Evolutionary conservation across 2,888 invertebrate species (phyloP), one percentile per base, ranked within the genome.

Genomic region (Carcina quercana): DNA sequence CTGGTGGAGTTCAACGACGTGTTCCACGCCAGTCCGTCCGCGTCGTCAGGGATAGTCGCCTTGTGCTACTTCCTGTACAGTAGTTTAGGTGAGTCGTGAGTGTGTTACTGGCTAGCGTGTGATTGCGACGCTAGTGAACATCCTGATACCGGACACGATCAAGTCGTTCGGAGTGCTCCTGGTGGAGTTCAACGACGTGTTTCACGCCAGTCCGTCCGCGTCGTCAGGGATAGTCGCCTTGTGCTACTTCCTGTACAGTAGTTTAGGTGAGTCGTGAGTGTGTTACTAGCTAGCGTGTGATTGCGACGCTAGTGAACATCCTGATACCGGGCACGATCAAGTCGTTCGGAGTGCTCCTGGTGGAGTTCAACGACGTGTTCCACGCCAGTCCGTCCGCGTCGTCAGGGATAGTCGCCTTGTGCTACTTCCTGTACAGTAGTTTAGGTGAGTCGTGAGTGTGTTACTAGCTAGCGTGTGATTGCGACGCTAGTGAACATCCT

Each of bases 111-210:
- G n/a, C n/a, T n/a, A n/a, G n/a, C n/a, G n/a, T n/a, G n/a, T n/a
- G n/a, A n/a, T n/a, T n/a, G n/a, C 94, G 3, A 93, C 94, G 33
- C 69, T 94, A 55, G 94, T 95, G 33, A 94, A 95, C 62, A 89
- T 95, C 47, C 82, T 95, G 13, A 92, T 95, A 20, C 94, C 95
- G 3, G 95, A 95, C 21, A 94, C 93, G 1, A 91, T 95, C 28
- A 95, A 95, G 67, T 94, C 94, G 2, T 95, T 95, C 55, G 95
- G 95, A 8, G 94, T 95, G 0, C 76, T 95, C 0, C 89, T 94
- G 54, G 89, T 93, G 21, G 94, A 94, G 59, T 93, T 95, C 67
- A 80, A 92, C 37, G 91, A 92, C 47, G 91, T 91, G 12, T 95
- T 94, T 60, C 65, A 92, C 3, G 87, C 92, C 0, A 87, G 91